phyloP scores from a whole-genome alignment of 2,888 invertebrate genomes.

The Drosophila siamana region DNA sequence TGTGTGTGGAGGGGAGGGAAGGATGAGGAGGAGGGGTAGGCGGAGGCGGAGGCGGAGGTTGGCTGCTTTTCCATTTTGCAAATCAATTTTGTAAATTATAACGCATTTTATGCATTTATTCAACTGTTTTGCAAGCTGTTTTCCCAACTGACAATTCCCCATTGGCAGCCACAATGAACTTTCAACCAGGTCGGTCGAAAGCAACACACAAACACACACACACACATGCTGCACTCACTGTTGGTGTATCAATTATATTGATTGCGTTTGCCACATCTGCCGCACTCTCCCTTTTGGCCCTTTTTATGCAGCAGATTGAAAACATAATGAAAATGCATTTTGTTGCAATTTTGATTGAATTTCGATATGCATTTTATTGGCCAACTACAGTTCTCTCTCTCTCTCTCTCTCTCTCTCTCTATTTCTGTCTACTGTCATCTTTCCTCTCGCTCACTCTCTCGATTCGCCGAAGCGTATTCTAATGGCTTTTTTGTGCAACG shows the following conservation, averaged over 20 bases:
- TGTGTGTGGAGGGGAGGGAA: background rate
- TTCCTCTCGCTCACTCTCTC: too few relatives aligned
- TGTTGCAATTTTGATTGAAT: slow-evolving; percentile 74
- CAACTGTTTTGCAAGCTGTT: slow-evolving; percentile 20
- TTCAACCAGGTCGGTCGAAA: slow-evolving; percentile 20
- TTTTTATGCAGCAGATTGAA: slow-evolving; percentile 35
- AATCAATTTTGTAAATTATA: slow-evolving; percentile 69
- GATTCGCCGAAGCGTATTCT: slow-evolving; percentile 13
- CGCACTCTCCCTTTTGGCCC: background rate
- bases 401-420: background rate
- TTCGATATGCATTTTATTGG: slow-evolving; percentile 60
- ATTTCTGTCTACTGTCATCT: too few relatives aligned
- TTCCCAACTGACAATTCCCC: slow-evolving; percentile 49
- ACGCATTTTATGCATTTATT: slow-evolving; percentile 51
- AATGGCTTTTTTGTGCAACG: slow-evolving; percentile 13
- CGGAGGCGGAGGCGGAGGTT: background rate
- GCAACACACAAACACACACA: slow-evolving; percentile 3
- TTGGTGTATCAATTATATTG: slow-evolving; percentile 75
- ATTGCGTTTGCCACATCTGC: slow-evolving; percentile 71
- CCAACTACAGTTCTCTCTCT: background rate
- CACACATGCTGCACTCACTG: background rate
- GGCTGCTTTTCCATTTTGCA: slow-evolving; percentile 49
- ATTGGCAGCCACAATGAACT: slow-evolving; percentile 45
- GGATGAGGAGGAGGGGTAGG: background rate
- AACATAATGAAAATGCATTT: slow-evolving; percentile 76